These are phyloP conservation scores for Bradypus variegatus DNA, from an alignment of 2,797 vertebrate genomes.

Conservation along the genomic window DNA sequence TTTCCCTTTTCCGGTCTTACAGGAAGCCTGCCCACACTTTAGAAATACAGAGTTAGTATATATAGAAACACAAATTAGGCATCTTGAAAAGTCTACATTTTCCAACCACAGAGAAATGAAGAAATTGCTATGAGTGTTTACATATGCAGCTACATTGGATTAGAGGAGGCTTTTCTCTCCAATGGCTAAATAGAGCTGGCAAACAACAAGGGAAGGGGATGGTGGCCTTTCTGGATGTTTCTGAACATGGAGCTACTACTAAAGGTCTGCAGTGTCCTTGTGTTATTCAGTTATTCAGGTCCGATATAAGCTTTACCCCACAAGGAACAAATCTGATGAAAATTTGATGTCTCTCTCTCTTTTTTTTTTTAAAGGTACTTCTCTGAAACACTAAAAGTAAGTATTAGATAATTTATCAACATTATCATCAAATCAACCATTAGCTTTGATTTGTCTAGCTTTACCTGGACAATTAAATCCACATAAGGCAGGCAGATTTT, in stretches of 20 bases:
- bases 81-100: constrained; percentile 71
- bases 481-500: constrained; percentile 56
- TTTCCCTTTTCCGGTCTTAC: constrained; percentile 70
- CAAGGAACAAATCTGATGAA: neutral
- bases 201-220: neutral
- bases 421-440: constrained; percentile 47
- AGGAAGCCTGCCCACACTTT: constrained; percentile 73
- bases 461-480: constrained; percentile 52
- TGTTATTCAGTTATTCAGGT: neutral
- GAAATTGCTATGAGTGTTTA: constrained; percentile 58
- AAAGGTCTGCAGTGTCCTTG: neutral
- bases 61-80: constrained; percentile 74
- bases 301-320: neutral
- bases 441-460: no score
- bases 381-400: constrained; percentile 51
- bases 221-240: neutral
- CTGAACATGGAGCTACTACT: constrained; percentile 39
- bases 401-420: constrained; percentile 52
- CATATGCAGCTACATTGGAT: constrained; percentile 13
- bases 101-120: constrained; percentile 69
- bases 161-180: constrained; percentile 32
- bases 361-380: neutral
- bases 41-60: constrained; percentile 73
- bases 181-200: constrained; percentile 20
- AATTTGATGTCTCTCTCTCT: neutral